Percentiles rank a stretch among this genome's conserved stretches.
Conservation (phyloP, 37 sponge, comb jelly and placozoan species). For the Spongilla lacustris region DNA sequence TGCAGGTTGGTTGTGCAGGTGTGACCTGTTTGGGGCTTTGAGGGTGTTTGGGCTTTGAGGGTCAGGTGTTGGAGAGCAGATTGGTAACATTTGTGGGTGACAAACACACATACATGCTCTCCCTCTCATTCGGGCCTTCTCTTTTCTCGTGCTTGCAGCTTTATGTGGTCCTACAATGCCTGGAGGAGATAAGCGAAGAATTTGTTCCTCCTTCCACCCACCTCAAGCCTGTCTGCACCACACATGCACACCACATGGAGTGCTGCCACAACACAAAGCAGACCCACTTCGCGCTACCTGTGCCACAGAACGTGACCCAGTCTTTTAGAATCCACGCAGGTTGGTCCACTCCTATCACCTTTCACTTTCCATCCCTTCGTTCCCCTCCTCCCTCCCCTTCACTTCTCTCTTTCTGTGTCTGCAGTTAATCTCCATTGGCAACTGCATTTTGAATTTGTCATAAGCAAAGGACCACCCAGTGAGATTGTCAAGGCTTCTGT, state of each 20-base stretch:
- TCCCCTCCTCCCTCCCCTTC: not conserved
- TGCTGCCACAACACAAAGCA: slow-evolving; percentile 61
- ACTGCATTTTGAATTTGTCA: slow-evolving; percentile 76
- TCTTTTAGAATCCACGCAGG: slow-evolving; percentile 52
- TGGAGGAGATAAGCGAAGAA: slow-evolving; percentile 51
- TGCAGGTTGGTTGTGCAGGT: slow-evolving; percentile 50
- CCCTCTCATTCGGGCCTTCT: too few species aligned
- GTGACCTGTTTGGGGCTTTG: too few species aligned
- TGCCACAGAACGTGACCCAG: slow-evolving; percentile 63
- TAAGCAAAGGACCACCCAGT: slow-evolving; percentile 7
- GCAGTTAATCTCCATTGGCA: slow-evolving; percentile 70
- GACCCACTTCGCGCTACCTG: slow-evolving; percentile 72
- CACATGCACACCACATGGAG: slow-evolving; percentile 53
- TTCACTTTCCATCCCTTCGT: too few species aligned
- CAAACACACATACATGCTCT: not conserved
- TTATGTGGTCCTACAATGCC: slow-evolving; percentile 40
- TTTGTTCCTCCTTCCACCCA: slow-evolving; percentile 27
- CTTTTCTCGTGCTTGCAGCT: slow-evolving; percentile 37
- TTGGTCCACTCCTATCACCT: not conserved
- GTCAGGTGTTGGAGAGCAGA: not conserved
- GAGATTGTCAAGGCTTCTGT: slow-evolving; percentile 7
- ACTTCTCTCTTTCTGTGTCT: not conserved
- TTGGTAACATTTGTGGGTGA: not conserved
- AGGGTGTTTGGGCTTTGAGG: not conserved
- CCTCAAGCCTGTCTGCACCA: slow-evolving; percentile 6